Evolutionary conservation across 2,888 invertebrate species (phyloP), one percentile per base, ranked within the genome.

Genomic region (Malthinus flaveolus): DNA sequence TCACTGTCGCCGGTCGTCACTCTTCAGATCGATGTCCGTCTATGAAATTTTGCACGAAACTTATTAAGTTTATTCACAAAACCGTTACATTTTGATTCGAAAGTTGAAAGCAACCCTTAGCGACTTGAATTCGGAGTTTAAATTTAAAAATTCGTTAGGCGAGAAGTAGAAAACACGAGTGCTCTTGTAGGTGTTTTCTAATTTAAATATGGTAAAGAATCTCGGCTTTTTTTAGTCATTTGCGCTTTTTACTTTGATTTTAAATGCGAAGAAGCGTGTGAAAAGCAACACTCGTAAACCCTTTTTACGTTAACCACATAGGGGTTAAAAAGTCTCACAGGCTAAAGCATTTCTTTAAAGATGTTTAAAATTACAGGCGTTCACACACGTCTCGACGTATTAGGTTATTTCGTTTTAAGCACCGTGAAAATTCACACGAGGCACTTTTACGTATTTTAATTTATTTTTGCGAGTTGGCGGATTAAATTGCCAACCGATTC

Each of bases 1-100:
- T 61, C 61, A 60, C 62, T 60, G 62, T 62, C 64, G 64, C 62
- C 64, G 62, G 64, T 52, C 60, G 51, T 59, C 61, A 61, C 56
- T 59, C 48, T 56, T 60, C 55, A 55, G 60, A 64, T 64, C 62
- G 58, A 64, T 62, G 62, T 56, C 49, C 62, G 62, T 64, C 61
- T 58, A 35, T 48, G 33, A 15, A 32, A 39, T 59, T 52, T 61
- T 58, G 44, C 39, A 45, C 46, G 46, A 32, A 57, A 36, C 32
- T 39, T 45, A 45, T 54, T 45, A 37, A 44, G 33, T 42, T 42
- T 42, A 11, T 42, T 9, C 12, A 36, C 12, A 36, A 36, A 36
- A 36, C 7, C 10, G 7, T 12, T 11, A 36, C 35, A 36, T 36
- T 32, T 46, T 10, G 12, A 23, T 33, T 49, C 12, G 8, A 49